Conservation (phyloP, 2,888 invertebrate genomes). For the Ceraclea dissimilis region DNA sequence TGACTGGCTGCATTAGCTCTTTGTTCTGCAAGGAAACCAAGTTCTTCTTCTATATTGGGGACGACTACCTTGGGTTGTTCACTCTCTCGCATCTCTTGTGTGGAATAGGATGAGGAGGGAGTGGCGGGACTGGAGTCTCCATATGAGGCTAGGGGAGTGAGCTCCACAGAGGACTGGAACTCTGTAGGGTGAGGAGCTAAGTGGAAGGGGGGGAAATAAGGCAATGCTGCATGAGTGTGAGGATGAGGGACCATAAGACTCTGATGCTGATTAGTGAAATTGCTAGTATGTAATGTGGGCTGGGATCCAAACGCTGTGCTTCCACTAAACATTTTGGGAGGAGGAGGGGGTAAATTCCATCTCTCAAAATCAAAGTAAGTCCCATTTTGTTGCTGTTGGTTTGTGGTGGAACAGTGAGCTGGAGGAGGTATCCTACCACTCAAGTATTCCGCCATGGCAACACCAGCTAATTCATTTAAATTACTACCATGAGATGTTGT, state of each 20-base stretch:
- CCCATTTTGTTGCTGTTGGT: constrained; percentile 53
- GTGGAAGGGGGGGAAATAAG: constrained; percentile 72
- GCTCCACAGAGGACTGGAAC: constrained; percentile 57
- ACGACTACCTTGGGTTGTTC: constrained; percentile 78
- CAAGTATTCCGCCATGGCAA: constrained; percentile 48
- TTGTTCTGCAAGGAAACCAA: constrained; percentile 68
- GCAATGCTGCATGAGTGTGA: constrained; percentile 56
- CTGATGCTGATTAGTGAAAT: constrained; percentile 56
- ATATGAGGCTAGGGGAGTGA: constrained; percentile 53
- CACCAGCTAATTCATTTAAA: constrained; percentile 48
- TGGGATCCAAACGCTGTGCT: constrained; percentile 51
- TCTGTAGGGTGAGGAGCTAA: constrained; percentile 60
- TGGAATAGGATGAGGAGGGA: constrained; percentile 43
- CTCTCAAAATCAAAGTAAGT: constrained; percentile 74
- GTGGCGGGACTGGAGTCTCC: constrained; percentile 52
- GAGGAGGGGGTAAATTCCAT: constrained; percentile 67
- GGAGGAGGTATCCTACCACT: constrained; percentile 62
- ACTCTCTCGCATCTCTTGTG: constrained; percentile 54
- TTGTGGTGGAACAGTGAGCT: constrained; percentile 58
- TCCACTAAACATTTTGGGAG: constrained; percentile 61
- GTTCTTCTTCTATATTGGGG: constrained; percentile 82
- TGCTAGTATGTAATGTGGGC: constrained; percentile 47
- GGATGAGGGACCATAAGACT: constrained; percentile 60
- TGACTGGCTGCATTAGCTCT: constrained; percentile 44
- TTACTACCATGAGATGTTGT: constrained; percentile 38